phyloP scores from a whole-genome alignment of 2,113 vertebrate species.

The Mustela nigripes region DNA sequence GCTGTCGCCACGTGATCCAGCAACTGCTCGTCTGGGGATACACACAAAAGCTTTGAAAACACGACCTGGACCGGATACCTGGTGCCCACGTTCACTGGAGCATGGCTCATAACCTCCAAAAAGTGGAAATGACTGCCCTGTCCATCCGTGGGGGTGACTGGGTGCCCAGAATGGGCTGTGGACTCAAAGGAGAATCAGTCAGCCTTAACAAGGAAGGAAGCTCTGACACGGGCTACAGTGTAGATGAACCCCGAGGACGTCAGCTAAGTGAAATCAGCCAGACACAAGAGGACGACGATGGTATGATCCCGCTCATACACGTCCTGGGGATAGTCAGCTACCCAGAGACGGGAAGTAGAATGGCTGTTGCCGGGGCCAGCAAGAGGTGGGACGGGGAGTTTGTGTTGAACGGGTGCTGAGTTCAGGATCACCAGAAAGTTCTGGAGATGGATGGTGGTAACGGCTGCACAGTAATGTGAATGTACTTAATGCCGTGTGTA shows the following conservation, averaged over 20 bases:
- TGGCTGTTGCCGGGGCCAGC: no score
- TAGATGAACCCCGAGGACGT: neutral
- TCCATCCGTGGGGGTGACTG: neutral
- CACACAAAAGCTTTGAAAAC: neutral
- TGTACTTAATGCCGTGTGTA: neutral
- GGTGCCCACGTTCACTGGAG: neutral
- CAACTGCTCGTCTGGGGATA: neutral
- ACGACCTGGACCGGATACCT: neutral
- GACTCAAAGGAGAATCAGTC: neutral
- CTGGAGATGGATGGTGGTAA: neutral
- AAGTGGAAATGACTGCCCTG: neutral
- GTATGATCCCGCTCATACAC: neutral
- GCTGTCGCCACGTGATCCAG: neutral
- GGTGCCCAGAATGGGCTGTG: neutral
- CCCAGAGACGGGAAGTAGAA: neutral
- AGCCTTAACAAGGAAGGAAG: neutral
- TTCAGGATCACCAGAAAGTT: neutral
- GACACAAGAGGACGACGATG: neutral
- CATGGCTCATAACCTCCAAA: neutral
- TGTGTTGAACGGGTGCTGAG: neutral
- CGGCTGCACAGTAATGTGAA: fast-evolving
- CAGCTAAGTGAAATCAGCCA: neutral
- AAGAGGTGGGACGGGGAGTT: neutral
- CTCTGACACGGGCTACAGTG: neutral
- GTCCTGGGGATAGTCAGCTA: neutral